Evolutionary conservation across 2,888 invertebrate genomes (phyloP).

Genomic region (Agrilus biguttatus): DNA sequence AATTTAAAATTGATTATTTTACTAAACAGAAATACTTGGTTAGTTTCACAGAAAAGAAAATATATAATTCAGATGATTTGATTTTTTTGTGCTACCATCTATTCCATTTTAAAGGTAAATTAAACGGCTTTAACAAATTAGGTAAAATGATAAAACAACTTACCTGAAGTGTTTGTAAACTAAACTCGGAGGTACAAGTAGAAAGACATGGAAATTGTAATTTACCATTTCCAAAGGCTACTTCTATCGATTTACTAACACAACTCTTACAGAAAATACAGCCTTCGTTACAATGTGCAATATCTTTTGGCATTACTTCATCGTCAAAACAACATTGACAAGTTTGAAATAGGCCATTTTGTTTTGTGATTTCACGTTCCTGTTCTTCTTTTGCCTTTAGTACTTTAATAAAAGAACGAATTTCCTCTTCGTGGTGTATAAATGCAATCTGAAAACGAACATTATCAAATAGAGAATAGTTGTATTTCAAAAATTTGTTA

Average conservation of each 20-base stretch:
- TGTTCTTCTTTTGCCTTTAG: constrained; percentile 18
- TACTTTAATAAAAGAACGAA: constrained; percentile 19
- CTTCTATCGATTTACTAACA: constrained; percentile 27
- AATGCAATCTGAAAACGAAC: constrained; percentile 19
- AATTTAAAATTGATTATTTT: too few species aligned
- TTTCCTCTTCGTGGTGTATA: constrained; percentile 20
- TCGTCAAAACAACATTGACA: constrained; percentile 43
- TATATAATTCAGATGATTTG: too few species aligned
- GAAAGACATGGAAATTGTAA: constrained; percentile 33
- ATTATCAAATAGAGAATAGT: background rate
- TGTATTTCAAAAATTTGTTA: background rate
- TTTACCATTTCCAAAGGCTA: constrained; percentile 29
- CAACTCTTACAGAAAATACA: constrained; percentile 33
- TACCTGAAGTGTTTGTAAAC: constrained; percentile 24
- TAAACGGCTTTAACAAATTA: too few species aligned
- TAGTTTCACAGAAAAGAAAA: too few species aligned
- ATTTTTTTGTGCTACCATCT: too few species aligned
- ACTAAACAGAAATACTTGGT: too few species aligned
- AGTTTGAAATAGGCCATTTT: constrained; percentile 22
- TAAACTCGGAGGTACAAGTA: constrained; percentile 30
- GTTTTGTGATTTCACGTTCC: constrained; percentile 13
- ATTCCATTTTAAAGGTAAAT: too few species aligned
- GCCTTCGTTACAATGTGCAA: constrained; percentile 22
- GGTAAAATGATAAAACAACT: background rate
- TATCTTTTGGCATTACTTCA: constrained; percentile 33